Conservation (phyloP, 2,113 vertebrate species). For the Phrynosoma platyrhinos region DNA sequence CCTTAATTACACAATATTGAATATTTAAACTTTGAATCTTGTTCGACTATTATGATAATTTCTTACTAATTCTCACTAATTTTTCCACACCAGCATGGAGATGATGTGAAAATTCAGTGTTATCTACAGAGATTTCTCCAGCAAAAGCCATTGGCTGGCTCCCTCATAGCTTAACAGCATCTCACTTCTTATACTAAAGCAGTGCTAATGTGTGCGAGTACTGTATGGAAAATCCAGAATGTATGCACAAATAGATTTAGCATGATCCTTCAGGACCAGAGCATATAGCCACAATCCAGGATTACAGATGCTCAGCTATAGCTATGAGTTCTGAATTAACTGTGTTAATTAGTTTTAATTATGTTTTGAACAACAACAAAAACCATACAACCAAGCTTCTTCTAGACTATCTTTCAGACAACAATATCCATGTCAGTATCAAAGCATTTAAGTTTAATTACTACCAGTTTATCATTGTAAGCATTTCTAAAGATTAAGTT, state of each 20-base stretch:
- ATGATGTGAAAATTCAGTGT: neutral
- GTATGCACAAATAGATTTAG: neutral
- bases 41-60: neutral
- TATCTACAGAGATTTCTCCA: neutral
- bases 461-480: neutral
- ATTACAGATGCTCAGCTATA: neutral
- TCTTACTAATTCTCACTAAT: neutral
- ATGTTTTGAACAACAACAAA: neutral
- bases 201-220: neutral
- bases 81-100: neutral
- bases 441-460: neutral
- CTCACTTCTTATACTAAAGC: neutral
- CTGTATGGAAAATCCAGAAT: neutral
- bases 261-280: neutral
- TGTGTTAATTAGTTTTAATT: neutral
- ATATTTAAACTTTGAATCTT: neutral
- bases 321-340: neutral
- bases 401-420: neutral
- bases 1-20: neutral
- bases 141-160: neutral
- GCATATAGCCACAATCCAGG: neutral
- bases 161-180: neutral
- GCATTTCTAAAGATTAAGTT: constrained; percentile 1
- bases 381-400: neutral
- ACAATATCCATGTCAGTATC: neutral